Conservation (phyloP, 2,113 vertebrate species). For the Myodes glareolus region DNA sequence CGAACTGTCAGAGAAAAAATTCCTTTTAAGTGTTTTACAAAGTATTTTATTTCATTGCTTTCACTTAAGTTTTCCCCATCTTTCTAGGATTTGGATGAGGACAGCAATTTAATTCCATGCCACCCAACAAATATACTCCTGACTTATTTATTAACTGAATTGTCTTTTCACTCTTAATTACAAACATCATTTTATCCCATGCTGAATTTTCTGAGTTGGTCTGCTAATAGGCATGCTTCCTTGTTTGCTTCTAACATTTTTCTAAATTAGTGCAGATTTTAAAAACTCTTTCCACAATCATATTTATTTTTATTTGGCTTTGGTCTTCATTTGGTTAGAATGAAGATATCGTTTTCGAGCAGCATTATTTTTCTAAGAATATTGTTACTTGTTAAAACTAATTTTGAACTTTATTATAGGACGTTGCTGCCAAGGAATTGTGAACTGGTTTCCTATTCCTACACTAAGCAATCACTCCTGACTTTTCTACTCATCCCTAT, state of each 20-base stretch:
- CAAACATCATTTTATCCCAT: background rate
- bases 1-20: background rate
- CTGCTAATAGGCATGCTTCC: background rate
- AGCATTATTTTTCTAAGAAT: constrained; percentile 49
- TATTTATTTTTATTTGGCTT: constrained; percentile 43
- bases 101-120: background rate
- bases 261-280: background rate
- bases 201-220: background rate
- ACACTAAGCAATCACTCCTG: constrained; percentile 22
- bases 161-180: background rate
- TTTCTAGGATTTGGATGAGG: background rate
- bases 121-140: background rate
- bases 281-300: background rate
- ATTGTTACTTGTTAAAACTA: constrained; percentile 49
- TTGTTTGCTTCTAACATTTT: background rate
- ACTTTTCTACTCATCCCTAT: background rate
- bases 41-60: constrained; percentile 29
- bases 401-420: constrained; percentile 1
- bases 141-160: background rate
- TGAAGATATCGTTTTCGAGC: background rate
- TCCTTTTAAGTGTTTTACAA: background rate
- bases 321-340: background rate
- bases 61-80: background rate
- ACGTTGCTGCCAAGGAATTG: background rate
- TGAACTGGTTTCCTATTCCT: background rate